Percentiles rank a stretch among this genome's conserved stretches.
phyloP scores from a whole-genome alignment of 2,113 vertebrate genomes.

The Eleginops maclovinus region DNA sequence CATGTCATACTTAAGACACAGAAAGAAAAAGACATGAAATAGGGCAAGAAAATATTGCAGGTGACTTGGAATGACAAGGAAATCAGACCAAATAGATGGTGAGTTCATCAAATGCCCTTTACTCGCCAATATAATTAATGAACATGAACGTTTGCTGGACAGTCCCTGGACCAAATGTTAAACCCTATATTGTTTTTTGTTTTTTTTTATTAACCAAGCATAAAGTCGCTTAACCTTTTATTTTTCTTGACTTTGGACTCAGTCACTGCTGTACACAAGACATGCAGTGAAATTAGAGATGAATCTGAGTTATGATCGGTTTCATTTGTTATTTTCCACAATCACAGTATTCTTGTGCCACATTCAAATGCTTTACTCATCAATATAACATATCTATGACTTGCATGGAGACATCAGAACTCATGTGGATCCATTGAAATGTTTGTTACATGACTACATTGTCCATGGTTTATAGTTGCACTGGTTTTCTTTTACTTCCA shows the following conservation, averaged over 20 bases:
- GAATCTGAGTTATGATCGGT: not conserved
- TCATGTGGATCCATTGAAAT: not conserved
- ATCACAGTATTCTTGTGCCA: not conserved
- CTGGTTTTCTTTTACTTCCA: not conserved
- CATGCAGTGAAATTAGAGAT: not conserved
- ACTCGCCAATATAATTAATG: not conserved
- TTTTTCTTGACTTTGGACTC: no score
- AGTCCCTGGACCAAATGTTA: not conserved
- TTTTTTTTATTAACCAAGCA: not conserved
- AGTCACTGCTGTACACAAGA: not conserved
- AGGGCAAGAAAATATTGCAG: no score
- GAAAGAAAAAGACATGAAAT: no score
- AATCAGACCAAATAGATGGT: conserved; percentile 1
- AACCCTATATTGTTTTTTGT: not conserved
- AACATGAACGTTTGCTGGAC: not conserved
- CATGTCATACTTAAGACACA: no score
- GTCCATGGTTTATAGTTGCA: not conserved
- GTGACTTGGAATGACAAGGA: not conserved
- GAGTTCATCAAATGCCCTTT: not conserved
- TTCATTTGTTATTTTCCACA: not conserved
- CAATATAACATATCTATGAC: not conserved
- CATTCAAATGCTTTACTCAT: not conserved
- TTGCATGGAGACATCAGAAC: not conserved
- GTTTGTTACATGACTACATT: not conserved
- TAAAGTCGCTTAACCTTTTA: no score